Conservation (phyloP, 2,888 invertebrate species). For the Tachina grossa region DNA sequence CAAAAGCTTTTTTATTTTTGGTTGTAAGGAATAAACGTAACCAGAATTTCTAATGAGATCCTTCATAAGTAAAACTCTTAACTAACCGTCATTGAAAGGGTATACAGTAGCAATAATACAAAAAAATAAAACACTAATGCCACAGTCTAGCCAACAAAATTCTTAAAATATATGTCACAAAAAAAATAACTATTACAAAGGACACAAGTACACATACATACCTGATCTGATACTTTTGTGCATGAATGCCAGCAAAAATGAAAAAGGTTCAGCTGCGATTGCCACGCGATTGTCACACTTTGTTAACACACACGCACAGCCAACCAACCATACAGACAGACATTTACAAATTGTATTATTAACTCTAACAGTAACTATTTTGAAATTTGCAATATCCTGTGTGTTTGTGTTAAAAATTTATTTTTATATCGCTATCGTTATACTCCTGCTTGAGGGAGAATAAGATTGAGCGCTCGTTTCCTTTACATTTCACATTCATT, state of each 20-base stretch:
- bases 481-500: constrained; percentile 36
- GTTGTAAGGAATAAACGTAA: constrained; percentile 35
- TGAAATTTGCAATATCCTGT: not conserved
- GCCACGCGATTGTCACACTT: constrained; percentile 76
- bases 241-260: constrained; percentile 5
- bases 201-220: not conserved
- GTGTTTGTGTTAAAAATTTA: not conserved
- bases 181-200: constrained; percentile 22
- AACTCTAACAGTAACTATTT: constrained; percentile 30
- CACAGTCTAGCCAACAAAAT: constrained; percentile 15
- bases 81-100: not conserved
- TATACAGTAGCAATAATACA: not conserved
- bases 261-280: constrained; percentile 70
- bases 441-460: not conserved
- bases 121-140: not conserved
- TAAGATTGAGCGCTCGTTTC: not conserved
- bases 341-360: constrained; percentile 31
- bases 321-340: not conserved
- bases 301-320: constrained; percentile 53
- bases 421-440: not conserved
- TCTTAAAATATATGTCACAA: constrained; percentile 30
- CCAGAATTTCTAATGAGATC: constrained; percentile 61
- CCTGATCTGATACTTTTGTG: not conserved
- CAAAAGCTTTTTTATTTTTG: constrained; percentile 33
- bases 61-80: constrained; percentile 27